phyloP scores from a whole-genome alignment of 23 tunicate species.

The Halocynthia aurantium region DNA sequence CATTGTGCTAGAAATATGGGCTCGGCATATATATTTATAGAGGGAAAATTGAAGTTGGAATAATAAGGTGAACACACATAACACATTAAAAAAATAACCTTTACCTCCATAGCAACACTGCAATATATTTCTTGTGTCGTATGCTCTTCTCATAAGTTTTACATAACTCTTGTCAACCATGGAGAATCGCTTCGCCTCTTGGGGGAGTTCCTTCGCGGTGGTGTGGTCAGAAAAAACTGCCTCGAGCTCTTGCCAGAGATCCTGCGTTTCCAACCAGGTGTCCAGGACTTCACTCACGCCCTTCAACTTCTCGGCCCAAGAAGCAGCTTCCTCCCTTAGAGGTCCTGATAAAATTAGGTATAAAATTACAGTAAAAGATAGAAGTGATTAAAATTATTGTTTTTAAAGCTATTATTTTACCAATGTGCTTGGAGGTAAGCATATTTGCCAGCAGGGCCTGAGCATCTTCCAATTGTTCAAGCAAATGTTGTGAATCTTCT shows the following conservation, averaged over 20 bases:
- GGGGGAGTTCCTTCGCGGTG: constrained; percentile 82
- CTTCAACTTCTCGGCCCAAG: constrained; percentile 92
- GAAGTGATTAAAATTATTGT: no score
- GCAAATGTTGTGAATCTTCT: constrained; percentile 78
- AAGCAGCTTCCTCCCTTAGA: constrained; percentile 85
- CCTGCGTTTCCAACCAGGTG: constrained; percentile 84
- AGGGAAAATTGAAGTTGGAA: neutral
- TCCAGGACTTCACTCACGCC: constrained; percentile 89
- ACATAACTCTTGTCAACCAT: constrained; percentile 85
- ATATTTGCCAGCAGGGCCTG: constrained; percentile 79
- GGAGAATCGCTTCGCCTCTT: constrained; percentile 85
- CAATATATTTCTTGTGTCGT: constrained; percentile 74
- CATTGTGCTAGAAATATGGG: neutral
- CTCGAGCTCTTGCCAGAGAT: constrained; percentile 79
- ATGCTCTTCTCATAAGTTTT: constrained; percentile 66
- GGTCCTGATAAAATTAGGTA: constrained; percentile 34
- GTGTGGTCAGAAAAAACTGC: constrained; percentile 88
- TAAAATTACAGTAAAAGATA: no score
- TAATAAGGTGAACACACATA: neutral
- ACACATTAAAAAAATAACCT: no score
- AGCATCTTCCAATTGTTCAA: constrained; percentile 87
- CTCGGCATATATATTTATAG: neutral
- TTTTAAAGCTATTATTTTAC: constrained; percentile 10
- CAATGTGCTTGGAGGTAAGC: constrained; percentile 87
- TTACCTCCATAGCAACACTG: constrained; percentile 95